These are phyloP conservation scores for Apocrypta bakeri DNA, from an alignment of 1,140 invertebrate species.

Conservation along the genomic window DNA sequence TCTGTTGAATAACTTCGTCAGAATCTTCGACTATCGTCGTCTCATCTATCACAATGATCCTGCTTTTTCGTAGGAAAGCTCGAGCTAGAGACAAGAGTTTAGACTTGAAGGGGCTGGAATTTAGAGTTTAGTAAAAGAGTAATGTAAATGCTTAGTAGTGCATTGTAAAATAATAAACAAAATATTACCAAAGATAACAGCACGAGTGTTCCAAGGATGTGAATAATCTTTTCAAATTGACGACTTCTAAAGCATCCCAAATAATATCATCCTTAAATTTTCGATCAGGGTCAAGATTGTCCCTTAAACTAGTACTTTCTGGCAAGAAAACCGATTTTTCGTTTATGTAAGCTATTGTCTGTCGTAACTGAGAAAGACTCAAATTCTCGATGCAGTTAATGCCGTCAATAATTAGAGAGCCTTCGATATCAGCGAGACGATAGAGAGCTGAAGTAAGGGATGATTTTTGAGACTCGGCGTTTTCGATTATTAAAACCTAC, in stretches of 20 bases:
- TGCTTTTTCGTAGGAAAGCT: not conserved
- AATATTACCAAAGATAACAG: not conserved
- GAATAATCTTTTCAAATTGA: slow-evolving; percentile 75
- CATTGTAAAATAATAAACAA: no score
- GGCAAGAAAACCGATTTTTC: slow-evolving; percentile 88
- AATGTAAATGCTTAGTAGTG: no score
- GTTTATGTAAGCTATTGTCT: slow-evolving; percentile 86
- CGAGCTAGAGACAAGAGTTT: not conserved
- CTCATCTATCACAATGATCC: not conserved
- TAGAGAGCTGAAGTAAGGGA: slow-evolving; percentile 6
- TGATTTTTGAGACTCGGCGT: not conserved
- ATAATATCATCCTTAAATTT: slow-evolving; percentile 78
- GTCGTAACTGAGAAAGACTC: slow-evolving; percentile 67
- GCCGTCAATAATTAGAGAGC: not conserved
- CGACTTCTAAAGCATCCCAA: slow-evolving; percentile 74
- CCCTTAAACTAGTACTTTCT: slow-evolving; percentile 79
- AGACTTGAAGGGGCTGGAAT: not conserved
- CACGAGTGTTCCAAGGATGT: slow-evolving; percentile 75
- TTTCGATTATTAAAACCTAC: not conserved
- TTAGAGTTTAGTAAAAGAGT: no score
- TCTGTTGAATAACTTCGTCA: not conserved
- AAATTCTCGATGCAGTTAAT: not conserved
- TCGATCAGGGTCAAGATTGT: slow-evolving; percentile 89
- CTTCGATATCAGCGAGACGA: not conserved
- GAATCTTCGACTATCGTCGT: not conserved